These are phyloP conservation scores for Chrysaora quinquecirrha DNA, from an alignment of 30 jellyfish, hydroid and myxozoan genomes.

Conservation along the genomic window DNA sequence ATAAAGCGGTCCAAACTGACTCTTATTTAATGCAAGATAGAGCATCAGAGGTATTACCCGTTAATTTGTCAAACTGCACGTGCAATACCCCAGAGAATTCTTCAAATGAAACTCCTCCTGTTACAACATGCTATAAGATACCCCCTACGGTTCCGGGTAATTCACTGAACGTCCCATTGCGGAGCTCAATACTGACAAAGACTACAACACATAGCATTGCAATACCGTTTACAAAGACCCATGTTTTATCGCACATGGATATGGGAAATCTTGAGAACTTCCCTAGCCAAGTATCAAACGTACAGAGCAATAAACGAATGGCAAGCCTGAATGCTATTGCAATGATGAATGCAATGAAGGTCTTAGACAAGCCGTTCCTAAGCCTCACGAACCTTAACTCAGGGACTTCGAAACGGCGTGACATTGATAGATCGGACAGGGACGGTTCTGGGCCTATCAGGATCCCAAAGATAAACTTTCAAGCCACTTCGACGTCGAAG, in stretches of 20 bases:
- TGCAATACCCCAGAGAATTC: background rate
- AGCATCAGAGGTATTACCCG: conserved; percentile 5
- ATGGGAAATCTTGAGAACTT: conserved; percentile 23
- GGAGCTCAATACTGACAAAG: conserved; percentile 79
- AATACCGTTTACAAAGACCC: conserved; percentile 87
- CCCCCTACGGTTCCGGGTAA: conserved; percentile 59
- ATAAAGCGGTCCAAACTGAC: conserved; percentile 94
- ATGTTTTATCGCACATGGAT: conserved; percentile 70
- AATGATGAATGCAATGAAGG: conserved; percentile 85
- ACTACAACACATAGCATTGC: conserved; percentile 81
- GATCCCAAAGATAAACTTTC: conserved; percentile 72
- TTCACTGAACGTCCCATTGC: conserved; percentile 58
- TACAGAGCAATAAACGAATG: conserved; percentile 62
- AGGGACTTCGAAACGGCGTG: conserved; percentile 26
- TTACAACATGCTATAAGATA: conserved; percentile 35
- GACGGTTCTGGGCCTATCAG: conserved; percentile 24
- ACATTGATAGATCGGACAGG: conserved; percentile 9
- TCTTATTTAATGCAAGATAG: conserved; percentile 19
- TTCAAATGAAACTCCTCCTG: background rate
- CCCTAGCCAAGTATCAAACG: conserved; percentile 1
- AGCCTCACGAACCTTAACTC: background rate
- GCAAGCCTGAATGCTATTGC: conserved; percentile 76
- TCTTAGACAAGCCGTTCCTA: conserved; percentile 56
- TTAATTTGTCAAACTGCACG: conserved; percentile 28
- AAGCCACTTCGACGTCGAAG: conserved; percentile 85